A percentile compares a stretch with the other conserved stretches of the same genome.
These are phyloP conservation scores for Syrphus vitripennis DNA, from an alignment of 2,888 invertebrate species.

Conservation along the genomic window DNA sequence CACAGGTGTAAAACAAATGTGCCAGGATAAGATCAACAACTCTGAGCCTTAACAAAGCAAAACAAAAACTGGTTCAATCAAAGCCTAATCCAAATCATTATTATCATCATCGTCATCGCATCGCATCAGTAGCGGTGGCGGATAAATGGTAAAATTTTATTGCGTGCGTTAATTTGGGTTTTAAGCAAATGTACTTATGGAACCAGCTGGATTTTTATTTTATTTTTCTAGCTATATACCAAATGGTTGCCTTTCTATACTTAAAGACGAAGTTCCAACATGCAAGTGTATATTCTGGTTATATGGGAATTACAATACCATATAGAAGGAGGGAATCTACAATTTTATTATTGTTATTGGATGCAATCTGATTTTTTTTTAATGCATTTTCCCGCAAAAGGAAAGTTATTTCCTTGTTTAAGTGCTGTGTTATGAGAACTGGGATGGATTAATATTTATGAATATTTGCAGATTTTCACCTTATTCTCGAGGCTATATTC, in stretches of 20 bases:
- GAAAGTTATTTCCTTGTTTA: constrained; percentile 6
- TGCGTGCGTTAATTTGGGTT: constrained; percentile 68
- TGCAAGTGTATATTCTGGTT: constrained; percentile 12
- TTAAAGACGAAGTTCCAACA: constrained; percentile 7
- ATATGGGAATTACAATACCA: constrained; percentile 7
- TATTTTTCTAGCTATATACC: not conserved
- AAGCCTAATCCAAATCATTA: constrained; percentile 23
- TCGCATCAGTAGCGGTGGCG: not conserved
- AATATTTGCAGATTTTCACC: constrained; percentile 14
- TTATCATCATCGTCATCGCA: not conserved
- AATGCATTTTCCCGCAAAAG: not conserved
- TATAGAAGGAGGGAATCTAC: not conserved
- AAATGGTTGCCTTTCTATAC: constrained; percentile 15
- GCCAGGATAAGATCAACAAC: constrained; percentile 62
- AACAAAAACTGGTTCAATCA: constrained; percentile 18
- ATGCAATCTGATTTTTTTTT: not conserved
- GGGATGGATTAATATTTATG: constrained; percentile 57
- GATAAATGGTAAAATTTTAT: constrained; percentile 15
- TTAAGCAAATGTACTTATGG: constrained; percentile 27
- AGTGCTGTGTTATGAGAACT: constrained; percentile 31
- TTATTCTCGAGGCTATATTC: not conserved
- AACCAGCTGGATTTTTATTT: constrained; percentile 17
- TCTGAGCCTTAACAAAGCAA: not conserved
- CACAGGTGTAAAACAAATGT: constrained; percentile 63
- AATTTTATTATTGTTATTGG: not conserved